These are phyloP conservation scores for Calliopsis andreniformis DNA, from an alignment of 1,140 invertebrate species.

Conservation along the genomic window DNA sequence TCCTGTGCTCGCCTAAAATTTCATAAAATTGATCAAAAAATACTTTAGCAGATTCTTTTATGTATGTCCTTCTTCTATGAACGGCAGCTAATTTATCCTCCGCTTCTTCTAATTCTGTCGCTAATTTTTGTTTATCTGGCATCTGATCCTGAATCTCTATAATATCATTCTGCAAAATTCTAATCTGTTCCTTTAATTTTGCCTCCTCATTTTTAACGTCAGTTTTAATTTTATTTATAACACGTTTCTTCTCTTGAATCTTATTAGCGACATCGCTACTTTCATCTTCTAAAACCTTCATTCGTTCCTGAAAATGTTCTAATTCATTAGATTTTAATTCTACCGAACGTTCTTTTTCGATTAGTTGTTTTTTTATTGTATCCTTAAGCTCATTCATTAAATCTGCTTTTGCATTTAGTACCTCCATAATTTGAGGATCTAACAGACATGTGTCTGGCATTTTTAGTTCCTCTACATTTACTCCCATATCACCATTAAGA, in stretches of 20 bases:
- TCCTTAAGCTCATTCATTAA: conserved; percentile 64
- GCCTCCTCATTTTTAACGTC: conserved; percentile 58
- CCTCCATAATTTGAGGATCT: conserved; percentile 56
- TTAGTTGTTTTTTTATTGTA: conserved; percentile 48
- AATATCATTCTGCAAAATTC: conserved; percentile 59
- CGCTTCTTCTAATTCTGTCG: conserved; percentile 57
- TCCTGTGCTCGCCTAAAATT: conserved; percentile 61
- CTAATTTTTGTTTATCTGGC: conserved; percentile 33
- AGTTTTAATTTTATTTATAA: conserved; percentile 55
- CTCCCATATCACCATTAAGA: conserved; percentile 40
- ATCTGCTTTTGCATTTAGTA: conserved; percentile 56
- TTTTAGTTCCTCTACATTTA: conserved; percentile 64
- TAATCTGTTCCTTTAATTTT: conserved; percentile 63
- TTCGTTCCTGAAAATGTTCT: conserved; percentile 62
- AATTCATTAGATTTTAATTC: conserved; percentile 49
- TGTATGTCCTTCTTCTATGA: conserved; percentile 49
- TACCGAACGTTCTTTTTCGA: conserved; percentile 43
- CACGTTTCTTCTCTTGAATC: conserved; percentile 52
- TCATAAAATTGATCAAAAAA: conserved; percentile 68
- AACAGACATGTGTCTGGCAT: conserved; percentile 69
- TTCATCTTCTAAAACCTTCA: conserved; percentile 57
- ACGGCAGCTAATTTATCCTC: conserved; percentile 62
- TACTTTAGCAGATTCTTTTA: conserved; percentile 59
- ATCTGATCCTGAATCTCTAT: conserved; percentile 49
- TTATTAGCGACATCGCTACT: conserved; percentile 37